phyloP scores from a whole-genome alignment of 2,888 invertebrate species.

The Globia sparganii region DNA sequence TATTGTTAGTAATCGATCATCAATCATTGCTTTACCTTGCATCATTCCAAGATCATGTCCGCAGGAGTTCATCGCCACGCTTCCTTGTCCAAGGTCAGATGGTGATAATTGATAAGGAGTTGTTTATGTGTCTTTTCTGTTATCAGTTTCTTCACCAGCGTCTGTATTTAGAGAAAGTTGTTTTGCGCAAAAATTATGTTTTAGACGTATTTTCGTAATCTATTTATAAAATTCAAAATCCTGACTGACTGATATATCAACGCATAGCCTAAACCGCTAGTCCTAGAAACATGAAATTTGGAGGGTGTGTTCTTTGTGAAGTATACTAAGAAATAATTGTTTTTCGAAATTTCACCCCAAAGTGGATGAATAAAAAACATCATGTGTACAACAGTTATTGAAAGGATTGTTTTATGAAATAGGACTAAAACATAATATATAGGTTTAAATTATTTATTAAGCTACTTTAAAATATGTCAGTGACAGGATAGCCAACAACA shows the following conservation, averaged over 20 bases:
- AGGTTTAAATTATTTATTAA: background rate
- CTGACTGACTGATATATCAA: no score
- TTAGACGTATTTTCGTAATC: constrained; percentile 31
- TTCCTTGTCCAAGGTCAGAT: constrained; percentile 71
- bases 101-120: constrained; percentile 68
- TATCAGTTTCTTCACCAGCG: constrained; percentile 52
- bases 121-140: constrained; percentile 54
- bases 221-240: no score
- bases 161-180: constrained; percentile 56
- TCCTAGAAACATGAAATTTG: no score
- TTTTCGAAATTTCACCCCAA: no score
- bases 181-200: constrained; percentile 27
- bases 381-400: background rate
- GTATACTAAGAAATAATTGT: no score
- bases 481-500: background rate
- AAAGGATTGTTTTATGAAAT: background rate
- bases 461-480: no score
- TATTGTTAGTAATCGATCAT: constrained; percentile 37
- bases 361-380: no score
- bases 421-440: background rate
- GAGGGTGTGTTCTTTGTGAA: no score
- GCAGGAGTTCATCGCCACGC: constrained; percentile 48
- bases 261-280: no score
- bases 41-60: constrained; percentile 54
- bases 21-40: constrained; percentile 46